These are phyloP conservation scores for Ellobius talpinus DNA, from an alignment of 2,113 vertebrate species.

Conservation along the genomic window DNA sequence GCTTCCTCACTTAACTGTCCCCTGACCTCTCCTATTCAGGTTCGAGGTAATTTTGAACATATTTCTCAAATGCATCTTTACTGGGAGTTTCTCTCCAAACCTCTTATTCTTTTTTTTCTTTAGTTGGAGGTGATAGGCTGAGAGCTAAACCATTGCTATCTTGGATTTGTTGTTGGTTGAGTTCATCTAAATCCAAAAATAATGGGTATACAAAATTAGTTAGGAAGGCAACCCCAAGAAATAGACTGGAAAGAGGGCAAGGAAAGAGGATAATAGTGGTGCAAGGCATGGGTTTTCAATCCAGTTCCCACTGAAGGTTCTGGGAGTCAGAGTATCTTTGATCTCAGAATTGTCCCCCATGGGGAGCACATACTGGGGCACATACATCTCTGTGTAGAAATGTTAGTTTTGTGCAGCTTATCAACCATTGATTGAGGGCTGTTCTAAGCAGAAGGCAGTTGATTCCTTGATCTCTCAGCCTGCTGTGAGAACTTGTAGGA, in stretches of 20 bases:
- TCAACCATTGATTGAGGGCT: neutral
- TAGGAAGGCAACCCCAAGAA: neutral
- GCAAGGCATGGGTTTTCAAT: neutral
- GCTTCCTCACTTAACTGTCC: neutral
- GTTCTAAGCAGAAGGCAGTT: neutral
- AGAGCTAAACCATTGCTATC: neutral
- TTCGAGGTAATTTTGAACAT: rapidly evolving
- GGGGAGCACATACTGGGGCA: rapidly evolving
- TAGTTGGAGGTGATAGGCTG: neutral
- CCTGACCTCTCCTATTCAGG: neutral
- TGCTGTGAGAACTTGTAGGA: neutral
- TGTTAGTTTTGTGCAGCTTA: neutral
- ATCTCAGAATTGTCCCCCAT: neutral
- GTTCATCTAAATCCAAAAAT: neutral
- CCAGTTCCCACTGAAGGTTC: neutral
- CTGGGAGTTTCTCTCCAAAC: neutral
- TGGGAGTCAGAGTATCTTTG: neutral
- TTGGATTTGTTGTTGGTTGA: neutral
- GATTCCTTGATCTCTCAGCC: neutral
- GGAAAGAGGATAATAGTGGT: neutral
- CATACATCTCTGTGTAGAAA: neutral
- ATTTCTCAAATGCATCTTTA: neutral
- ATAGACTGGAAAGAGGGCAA: neutral
- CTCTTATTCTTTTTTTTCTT: neutral
- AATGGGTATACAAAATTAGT: neutral